A percentile compares a stretch with the other conserved stretches of the same genome.
Conservation (phyloP, 2,888 invertebrate species). For the Bombyx huttoni region DNA sequence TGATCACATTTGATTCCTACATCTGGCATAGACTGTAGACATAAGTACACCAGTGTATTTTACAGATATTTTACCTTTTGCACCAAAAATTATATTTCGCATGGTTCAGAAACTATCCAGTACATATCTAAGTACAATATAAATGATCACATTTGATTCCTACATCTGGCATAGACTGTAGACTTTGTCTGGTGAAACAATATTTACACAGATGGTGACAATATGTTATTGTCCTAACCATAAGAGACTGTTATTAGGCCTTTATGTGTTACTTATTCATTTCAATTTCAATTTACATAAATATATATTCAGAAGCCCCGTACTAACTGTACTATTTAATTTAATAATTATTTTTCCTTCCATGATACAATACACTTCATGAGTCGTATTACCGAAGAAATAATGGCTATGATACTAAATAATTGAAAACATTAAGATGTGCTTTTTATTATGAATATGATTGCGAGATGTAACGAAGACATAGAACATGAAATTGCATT, state of each 20-base stretch:
- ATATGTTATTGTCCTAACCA: slow-evolving; percentile 3
- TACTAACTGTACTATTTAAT: background rate
- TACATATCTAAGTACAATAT: background rate
- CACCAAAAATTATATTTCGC: background rate
- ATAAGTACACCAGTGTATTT: no score
- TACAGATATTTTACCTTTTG: background rate
- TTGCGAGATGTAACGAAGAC: no score
- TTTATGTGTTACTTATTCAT: background rate
- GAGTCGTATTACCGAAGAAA: no score
- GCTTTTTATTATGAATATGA: no score
- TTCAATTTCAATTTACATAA: background rate
- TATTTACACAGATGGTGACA: slow-evolving; percentile 16
- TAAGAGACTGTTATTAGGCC: background rate
- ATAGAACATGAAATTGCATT: no score
- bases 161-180: background rate
- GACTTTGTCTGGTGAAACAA: slow-evolving; percentile 9
- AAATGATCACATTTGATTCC: background rate
- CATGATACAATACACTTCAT: background rate
- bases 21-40: background rate
- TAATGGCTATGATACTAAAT: no score
- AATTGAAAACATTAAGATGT: no score
- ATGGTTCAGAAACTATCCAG: no score
- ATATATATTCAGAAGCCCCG: background rate
- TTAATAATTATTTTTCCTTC: background rate
- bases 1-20: background rate